Base-by-base conservation (phyloP, 2,888 invertebrate species). In the Athalia rosae region DNA sequence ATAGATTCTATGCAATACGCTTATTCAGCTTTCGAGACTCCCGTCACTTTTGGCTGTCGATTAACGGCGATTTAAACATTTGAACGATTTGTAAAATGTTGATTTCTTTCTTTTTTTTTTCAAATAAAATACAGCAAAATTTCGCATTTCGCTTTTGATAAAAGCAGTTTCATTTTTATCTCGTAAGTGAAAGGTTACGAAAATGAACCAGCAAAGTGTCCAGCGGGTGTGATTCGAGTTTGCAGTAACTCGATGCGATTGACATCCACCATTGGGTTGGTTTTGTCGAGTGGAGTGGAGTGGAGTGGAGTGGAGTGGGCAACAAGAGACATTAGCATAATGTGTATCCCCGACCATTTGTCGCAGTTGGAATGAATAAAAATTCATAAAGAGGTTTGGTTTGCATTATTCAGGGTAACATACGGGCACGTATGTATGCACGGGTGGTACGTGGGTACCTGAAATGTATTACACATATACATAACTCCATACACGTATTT, bases 331-430 rank as follows among this genome's bases (percentile, higher is more conserved):
- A 84, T 81, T 81, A 79, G 80, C 83, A 85, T 64, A 48, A 48
- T 11, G 58, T 82, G 84, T 85, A 86, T 87, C 85, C 85, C 84
- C 84, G 28, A 28, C 0, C 28, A 28, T 28, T 28, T 28, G 84
- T 84, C 81, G 83, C 80, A 79, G 83, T 79, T 79, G 83, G 84
- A 80, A 83, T 82, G 85, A 85, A 88, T 87, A 87, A 88, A 86
- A 87, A 87, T 88, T 87, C 86, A 86, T 87, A 86, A 87, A 88
- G 85, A 85, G 83, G 81, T 80, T 80, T 83, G 82, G 80, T 85
- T 80, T 87, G 84, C 85, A 87, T 88, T 88, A 88, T 88, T 88
- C 88, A 88, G 80, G 81, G 80, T 82, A 82, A 83, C 80, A 82
- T 71, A 76, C 79, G 79, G 79, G 82, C 79, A 76, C 50, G 11